A percentile compares a stretch with the other conserved stretches of the same genome.
Conservation (phyloP, 2,888 invertebrate species). For the Cheilosia grossa region DNA sequence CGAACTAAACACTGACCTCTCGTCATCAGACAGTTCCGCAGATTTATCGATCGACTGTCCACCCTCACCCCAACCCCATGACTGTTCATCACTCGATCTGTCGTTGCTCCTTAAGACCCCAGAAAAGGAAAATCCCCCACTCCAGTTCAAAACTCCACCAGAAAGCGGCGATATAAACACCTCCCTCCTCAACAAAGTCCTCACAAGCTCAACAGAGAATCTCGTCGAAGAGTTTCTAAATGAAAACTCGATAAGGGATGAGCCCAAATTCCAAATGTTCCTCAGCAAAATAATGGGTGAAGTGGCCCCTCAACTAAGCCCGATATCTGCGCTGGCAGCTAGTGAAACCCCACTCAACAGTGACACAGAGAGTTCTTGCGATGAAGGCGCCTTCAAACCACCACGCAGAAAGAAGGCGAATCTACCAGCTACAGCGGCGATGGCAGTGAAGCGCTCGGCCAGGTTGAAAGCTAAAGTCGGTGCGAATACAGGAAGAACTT, state of each 20-base stretch:
- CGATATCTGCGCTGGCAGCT: constrained; percentile 46
- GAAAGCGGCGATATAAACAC: background rate
- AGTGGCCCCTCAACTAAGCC: constrained; percentile 38
- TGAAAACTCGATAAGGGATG: constrained; percentile 7
- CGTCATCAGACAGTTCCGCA: background rate
- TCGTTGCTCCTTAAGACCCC: constrained; percentile 40
- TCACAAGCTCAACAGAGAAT: constrained; percentile 44
- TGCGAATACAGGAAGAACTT: background rate
- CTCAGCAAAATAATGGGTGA: constrained; percentile 43
- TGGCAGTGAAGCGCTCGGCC: constrained; percentile 52
- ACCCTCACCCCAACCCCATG: constrained; percentile 6
- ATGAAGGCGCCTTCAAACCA: constrained; percentile 3
- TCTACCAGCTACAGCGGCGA: constrained; percentile 30
- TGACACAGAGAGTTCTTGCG: constrained; percentile 30
- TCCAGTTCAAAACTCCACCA: constrained; percentile 29
- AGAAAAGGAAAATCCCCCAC: background rate
- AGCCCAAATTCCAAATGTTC: constrained; percentile 44
- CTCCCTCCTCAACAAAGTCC: background rate
- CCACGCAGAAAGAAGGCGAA: constrained; percentile 29
- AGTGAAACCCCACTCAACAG: constrained; percentile 26
- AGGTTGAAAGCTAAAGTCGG: constrained; percentile 29
- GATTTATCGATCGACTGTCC: constrained; percentile 35
- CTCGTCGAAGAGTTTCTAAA: constrained; percentile 35
- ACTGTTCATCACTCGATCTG: background rate
- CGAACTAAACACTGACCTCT: too few relatives aligned